Base-by-base conservation (phyloP, 2,113 vertebrate species). In the Clarias gariepinus region DNA sequence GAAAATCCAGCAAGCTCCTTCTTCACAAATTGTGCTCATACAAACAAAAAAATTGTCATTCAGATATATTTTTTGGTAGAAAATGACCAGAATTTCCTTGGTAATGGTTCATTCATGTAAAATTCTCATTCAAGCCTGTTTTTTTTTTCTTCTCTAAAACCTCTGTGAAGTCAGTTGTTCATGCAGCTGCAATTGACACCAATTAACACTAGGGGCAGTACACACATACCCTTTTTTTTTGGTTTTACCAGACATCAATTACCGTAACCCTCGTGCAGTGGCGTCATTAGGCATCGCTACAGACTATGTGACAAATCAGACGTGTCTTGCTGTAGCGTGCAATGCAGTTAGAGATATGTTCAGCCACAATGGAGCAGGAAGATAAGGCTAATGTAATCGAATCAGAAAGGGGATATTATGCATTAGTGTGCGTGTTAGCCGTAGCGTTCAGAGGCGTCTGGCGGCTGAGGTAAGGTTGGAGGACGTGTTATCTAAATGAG, bases 401-500 rank as follows among this genome's bases (percentile, higher is more conserved):
- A 96, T 95, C 95, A 95, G 94, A 95, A 94, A 93, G 94, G 93
- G 88, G 95, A 92, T 90, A 96, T 96, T 96, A 95, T 95, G 94
- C 94, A 96, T 96, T 95, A 96, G 93, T 88, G 91, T 94, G 94
- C 94, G 93, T 94, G 93, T 93, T 92, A 93, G 61, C 23, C 16
- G 94, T 25, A 53, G 58, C 68, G 21, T 73, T 93, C 91, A 94
- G 94, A 95, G 94, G 94, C 92, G 93, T 93, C 93, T 92, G 94
- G 94, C 94, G 95, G 76, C 76, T 76, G 88, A 74, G 77, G 88
- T 68, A 93, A 94, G 94, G 68, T 92, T 89, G 91, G 94, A 93
- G 85, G 91, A 60, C 92, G 94, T 94, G 95, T 96, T 96, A 96
- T 94, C 94, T 95, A 95, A 95, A 96, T 96, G 95, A 96, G 95